These are phyloP conservation scores for Trichacis sp. DNA, from an alignment of 2,888 invertebrate genomes.

Conservation along the genomic window DNA sequence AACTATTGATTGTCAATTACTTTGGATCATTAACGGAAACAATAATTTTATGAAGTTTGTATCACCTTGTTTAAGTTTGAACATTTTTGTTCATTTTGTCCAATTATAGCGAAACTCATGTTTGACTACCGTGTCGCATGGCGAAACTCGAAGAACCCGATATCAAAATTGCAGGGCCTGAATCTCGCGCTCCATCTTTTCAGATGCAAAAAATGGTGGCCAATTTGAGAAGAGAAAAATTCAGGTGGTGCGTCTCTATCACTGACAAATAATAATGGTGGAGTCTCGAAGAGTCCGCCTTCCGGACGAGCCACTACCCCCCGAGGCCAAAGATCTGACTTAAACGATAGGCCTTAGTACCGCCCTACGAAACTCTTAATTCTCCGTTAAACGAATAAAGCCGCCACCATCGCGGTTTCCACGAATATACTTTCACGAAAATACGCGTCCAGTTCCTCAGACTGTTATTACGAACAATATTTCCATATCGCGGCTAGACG, in stretches of 20 bases:
- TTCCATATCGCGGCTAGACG: conserved; percentile 67
- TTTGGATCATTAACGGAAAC: too few relatives aligned
- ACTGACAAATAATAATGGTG: conserved; percentile 46
- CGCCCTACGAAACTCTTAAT: conserved; percentile 66
- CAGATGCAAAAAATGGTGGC: conserved; percentile 13
- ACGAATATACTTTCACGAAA: conserved; percentile 62
- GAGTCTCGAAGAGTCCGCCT: conserved; percentile 55
- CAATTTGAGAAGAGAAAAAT: conserved; percentile 14
- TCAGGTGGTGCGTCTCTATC: conserved; percentile 37
- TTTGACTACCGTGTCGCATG: too few relatives aligned
- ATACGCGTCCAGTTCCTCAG: conserved; percentile 45
- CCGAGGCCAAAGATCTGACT: conserved; percentile 64
- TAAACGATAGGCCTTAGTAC: conserved; percentile 68
- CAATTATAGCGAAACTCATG: too few relatives aligned
- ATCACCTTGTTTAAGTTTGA: neutral
- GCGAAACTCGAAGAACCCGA: neutral
- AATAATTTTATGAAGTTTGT: too few relatives aligned
- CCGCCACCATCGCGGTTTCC: conserved; percentile 55
- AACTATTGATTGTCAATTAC: too few relatives aligned
- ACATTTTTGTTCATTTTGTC: neutral
- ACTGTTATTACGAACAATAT: conserved; percentile 59
- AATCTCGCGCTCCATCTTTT: conserved; percentile 11
- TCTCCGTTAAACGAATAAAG: conserved; percentile 55
- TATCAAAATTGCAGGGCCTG: neutral
- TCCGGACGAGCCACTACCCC: conserved; percentile 52